These are phyloP conservation scores for Monarcha castaneiventris DNA, from an alignment of 2,113 vertebrate species.

Conservation along the genomic window DNA sequence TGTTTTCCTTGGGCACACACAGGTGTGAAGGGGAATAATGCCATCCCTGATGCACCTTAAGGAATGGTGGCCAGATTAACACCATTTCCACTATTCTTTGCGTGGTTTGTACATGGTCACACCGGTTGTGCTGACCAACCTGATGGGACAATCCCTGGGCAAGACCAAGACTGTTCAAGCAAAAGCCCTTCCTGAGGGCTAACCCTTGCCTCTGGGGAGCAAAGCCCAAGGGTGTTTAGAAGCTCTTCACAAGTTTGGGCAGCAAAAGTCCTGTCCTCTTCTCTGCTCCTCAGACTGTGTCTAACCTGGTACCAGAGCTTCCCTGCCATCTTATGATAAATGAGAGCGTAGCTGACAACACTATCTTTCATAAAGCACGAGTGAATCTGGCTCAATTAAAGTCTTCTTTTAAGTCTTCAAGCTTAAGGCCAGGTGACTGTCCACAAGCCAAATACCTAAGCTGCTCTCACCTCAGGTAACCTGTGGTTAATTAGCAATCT, in stretches of 20 bases:
- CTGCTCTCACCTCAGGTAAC: not conserved
- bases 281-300: not conserved
- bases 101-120: fast-evolving
- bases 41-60: not conserved
- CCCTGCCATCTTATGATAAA: not conserved
- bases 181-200: not conserved
- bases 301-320: not conserved
- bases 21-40: not conserved
- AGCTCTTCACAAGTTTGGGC: not conserved
- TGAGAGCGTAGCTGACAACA: not conserved
- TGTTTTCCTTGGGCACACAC: not conserved
- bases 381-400: not conserved
- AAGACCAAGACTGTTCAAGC: not conserved
- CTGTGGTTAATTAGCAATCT: not conserved
- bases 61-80: not conserved
- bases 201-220: not conserved
- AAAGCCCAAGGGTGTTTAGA: not conserved
- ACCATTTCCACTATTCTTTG: not conserved
- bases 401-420: not conserved
- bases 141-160: not conserved
- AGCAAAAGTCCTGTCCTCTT: not conserved
- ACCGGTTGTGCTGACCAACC: not conserved
- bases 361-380: not conserved
- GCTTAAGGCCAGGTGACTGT: not conserved
- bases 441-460: not conserved